Conservation (phyloP, 2,113 vertebrate genomes). For the Erinaceus europaeus region DNA sequence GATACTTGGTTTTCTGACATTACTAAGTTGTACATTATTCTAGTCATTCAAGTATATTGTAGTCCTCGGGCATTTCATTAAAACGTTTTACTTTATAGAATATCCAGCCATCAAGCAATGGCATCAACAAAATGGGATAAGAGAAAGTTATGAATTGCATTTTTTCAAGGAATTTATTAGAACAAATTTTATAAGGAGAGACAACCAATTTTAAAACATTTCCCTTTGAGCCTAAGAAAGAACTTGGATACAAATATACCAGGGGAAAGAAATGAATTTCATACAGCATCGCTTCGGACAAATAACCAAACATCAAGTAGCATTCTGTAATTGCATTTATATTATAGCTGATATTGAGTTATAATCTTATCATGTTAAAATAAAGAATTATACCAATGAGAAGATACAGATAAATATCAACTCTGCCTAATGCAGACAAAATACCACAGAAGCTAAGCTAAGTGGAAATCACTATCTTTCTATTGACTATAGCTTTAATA, state of each 20-base stretch:
- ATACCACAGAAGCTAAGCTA: background rate
- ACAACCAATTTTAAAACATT: slow-evolving; percentile 30
- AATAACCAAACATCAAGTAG: slow-evolving; percentile 28
- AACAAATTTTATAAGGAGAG: slow-evolving; percentile 46
- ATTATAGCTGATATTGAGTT: background rate
- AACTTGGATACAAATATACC: background rate
- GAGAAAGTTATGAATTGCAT: slow-evolving; percentile 47
- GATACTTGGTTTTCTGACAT: background rate
- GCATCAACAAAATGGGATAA: background rate
- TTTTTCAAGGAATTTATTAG: background rate
- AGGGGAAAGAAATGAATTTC: background rate
- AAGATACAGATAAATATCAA: background rate
- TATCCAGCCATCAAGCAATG: background rate
- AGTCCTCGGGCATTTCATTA: slow-evolving; percentile 36
- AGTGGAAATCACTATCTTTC: background rate
- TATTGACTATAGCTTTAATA: background rate
- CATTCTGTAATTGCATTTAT: background rate
- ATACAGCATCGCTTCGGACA: background rate
- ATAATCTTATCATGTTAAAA: slow-evolving; percentile 9
- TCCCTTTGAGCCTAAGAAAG: background rate
- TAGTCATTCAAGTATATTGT: slow-evolving; percentile 28
- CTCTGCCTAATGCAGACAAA: background rate
- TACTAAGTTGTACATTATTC: background rate
- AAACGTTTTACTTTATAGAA: background rate
- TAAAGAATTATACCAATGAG: background rate